Percentiles rank a stretch among this genome's conserved stretches.
These are phyloP conservation scores for Mythimna loreyi DNA, from an alignment of 2,888 invertebrate genomes.

Conservation along the genomic window DNA sequence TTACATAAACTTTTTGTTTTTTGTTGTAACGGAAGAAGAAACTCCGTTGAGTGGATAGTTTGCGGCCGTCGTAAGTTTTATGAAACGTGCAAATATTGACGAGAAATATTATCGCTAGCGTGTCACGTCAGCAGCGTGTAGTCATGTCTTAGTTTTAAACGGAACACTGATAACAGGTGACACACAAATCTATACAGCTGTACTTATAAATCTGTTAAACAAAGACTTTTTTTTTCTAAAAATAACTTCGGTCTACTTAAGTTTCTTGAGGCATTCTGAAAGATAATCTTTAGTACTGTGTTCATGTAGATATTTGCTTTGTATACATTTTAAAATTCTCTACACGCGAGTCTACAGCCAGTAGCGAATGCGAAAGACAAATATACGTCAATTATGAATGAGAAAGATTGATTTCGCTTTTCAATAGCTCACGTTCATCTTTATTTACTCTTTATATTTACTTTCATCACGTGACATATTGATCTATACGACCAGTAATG, in stretches of 20 bases:
- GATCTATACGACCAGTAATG: conserved; percentile 17
- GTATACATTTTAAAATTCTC: conserved; percentile 24
- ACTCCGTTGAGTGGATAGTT: conserved; percentile 32
- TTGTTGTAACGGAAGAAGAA: conserved; percentile 32
- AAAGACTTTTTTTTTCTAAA: conserved; percentile 21
- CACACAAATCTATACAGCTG: conserved; percentile 46
- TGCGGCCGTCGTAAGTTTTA: conserved; percentile 64
- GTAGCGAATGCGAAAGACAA: conserved; percentile 38
- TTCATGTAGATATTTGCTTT: conserved; percentile 4
- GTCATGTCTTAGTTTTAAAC: conserved; percentile 59
- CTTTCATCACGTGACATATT: conserved; percentile 35
- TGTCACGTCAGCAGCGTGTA: conserved; percentile 52
- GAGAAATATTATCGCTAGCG: conserved; percentile 67
- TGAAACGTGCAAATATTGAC: conserved; percentile 77
- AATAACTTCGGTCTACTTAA: conserved; percentile 17
- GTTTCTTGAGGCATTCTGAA: conserved; percentile 17
- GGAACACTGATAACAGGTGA: conserved; percentile 58
- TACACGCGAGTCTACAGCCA: conserved; percentile 16
- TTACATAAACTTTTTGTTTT: conserved; percentile 51
- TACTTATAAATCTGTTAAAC: conserved; percentile 29
- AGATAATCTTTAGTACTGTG: conserved; percentile 19
- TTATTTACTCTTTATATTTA: conserved; percentile 26
- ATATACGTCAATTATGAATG: conserved; percentile 44
- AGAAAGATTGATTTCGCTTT: conserved; percentile 44
- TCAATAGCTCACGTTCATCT: conserved; percentile 39